Conservation (phyloP, 2,113 vertebrate species). For the Capreolus pygargus region DNA sequence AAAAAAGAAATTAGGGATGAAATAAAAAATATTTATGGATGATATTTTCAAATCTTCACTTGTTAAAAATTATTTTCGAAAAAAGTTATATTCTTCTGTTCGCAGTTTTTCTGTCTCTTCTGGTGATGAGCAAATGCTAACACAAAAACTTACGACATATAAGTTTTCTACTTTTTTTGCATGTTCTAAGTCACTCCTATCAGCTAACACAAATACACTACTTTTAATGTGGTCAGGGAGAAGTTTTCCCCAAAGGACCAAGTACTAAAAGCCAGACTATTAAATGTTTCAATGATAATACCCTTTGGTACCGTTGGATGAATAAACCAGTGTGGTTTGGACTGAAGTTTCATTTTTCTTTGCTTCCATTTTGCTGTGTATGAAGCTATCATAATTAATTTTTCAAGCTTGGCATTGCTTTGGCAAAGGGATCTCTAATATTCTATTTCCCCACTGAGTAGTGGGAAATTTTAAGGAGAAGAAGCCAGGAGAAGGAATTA, state of each 20-base stretch:
- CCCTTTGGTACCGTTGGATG: constrained; percentile 52
- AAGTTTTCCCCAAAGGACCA: constrained; percentile 49
- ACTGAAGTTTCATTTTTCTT: constrained; percentile 64
- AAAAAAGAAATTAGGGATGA: constrained; percentile 5
- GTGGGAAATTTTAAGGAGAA: constrained; percentile 46
- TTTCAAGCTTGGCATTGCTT: constrained; percentile 56
- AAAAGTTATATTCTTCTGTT: constrained; percentile 10
- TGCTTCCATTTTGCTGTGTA: constrained; percentile 69
- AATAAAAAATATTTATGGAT: background rate
- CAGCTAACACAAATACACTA: background rate
- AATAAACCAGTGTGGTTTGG: constrained; percentile 67
- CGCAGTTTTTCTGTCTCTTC: background rate
- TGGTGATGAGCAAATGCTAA: constrained; percentile 32
- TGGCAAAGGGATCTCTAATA: constrained; percentile 39
- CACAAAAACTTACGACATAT: constrained; percentile 6
- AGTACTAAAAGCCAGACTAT: constrained; percentile 48
- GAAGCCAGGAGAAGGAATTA: constrained; percentile 39
- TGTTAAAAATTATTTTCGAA: constrained; percentile 32
- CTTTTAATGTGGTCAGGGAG: constrained; percentile 71
- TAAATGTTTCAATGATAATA: constrained; percentile 57
- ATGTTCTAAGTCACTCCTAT: constrained; percentile 24
- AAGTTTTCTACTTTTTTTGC: constrained; percentile 14
- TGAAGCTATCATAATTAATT: constrained; percentile 66
- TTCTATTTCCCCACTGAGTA: constrained; percentile 35
- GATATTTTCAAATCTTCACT: background rate